Conservation (phyloP, 1,140 invertebrate species). For the Pristionchus pacificus region DNA sequence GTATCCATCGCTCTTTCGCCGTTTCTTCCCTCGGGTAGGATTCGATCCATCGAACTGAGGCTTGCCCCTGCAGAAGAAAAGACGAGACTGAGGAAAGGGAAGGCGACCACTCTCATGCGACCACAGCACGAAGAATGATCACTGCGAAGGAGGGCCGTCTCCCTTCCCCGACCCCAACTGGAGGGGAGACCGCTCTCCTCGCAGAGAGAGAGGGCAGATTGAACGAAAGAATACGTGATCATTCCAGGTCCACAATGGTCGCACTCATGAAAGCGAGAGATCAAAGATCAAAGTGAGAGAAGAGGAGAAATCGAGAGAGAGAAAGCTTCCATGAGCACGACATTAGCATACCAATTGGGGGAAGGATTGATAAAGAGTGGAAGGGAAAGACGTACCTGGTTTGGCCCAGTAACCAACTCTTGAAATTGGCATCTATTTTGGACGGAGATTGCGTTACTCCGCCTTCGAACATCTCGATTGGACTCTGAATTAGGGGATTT, state of each 20-base stretch:
- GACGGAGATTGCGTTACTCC: slow-evolving; percentile 54
- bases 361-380: no score
- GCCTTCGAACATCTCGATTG: slow-evolving; percentile 58
- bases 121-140: slow-evolving; percentile 34
- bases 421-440: slow-evolving; percentile 56
- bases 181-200: background rate
- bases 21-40: slow-evolving; percentile 53
- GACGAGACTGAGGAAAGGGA: no score
- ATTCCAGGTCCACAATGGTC: background rate
- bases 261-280: no score
- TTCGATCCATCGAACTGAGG: slow-evolving; percentile 54
- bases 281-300: no score
- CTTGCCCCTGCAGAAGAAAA: slow-evolving; percentile 41
- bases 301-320: no score
- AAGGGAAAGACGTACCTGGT: slow-evolving; percentile 30
- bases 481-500: slow-evolving; percentile 27
- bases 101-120: no score
- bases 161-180: slow-evolving; percentile 8
- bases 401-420: slow-evolving; percentile 55
- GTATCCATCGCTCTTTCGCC: slow-evolving; percentile 55
- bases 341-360: no score
- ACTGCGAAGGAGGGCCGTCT: slow-evolving; percentile 5
- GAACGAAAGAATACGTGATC: background rate
- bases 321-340: no score
- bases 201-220: background rate